Evolutionary conservation across 2,888 invertebrate species (phyloP), one percentile per base, ranked within the genome.

Genomic region (Brachypterus glaber): DNA sequence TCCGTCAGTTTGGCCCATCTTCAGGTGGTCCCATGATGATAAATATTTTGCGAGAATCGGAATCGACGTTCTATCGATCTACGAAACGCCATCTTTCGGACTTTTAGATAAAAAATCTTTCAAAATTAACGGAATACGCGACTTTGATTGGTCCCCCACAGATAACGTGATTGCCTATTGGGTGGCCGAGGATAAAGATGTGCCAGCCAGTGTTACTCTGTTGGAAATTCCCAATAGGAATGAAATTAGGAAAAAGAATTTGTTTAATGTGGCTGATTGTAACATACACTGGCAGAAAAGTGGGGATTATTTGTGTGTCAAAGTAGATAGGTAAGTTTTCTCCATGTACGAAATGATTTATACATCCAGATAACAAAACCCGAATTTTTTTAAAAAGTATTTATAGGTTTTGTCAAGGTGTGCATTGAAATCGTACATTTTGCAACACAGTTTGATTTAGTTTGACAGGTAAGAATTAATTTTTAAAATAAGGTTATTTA

Each of bases 231-330:
- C 96, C 3, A 88, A 84, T 57, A 82, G 89, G 41, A 80, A 78
- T 33, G 92, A 92, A 69, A 77, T 82, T 27, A 79, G 95, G 49
- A 88, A 89, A 47, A 95, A 96, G 65, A 97, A 95, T 65, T 71
- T 97, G 39, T 98, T 98, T 74, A 95, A 89, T 46, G 97, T 98
- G 0, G 95, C 95, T 1, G 95, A 96, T 62, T 96, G 96, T 63
- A 92, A 93, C 57, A 89, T 99, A 63, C 93, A 93, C 64, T 98
- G 98, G 98, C 98, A 99, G 66, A 93, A 93, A 66, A 87, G 83
- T 15, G 98, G 98, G 1, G 95, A 97, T 63, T 95, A 93, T 62
- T 73, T 99, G 16, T 96, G 97, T 55, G 96, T 97, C 1, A 96
- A 97, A 70, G 86, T 90, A 1, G 89, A 90, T 62, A 72, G 85